Evolutionary conservation across 2,797 vertebrate genomes (phyloP), one percentile per base, ranked within the genome.

Genomic region (Fistularia tabacaria): DNA sequence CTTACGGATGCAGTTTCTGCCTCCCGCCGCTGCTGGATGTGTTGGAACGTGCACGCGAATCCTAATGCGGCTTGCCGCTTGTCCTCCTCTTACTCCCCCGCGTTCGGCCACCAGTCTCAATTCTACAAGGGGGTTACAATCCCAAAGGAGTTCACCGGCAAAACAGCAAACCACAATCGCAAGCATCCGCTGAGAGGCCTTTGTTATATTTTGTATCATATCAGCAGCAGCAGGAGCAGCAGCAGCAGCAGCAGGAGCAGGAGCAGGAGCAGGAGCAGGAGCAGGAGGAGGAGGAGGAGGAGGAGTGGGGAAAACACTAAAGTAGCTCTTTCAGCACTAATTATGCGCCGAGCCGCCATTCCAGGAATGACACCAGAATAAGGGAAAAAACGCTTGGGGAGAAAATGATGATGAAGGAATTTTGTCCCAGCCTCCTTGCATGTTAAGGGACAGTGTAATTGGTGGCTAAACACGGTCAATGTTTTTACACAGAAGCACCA

Each of bases 361-460:
- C 52, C 54, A 45, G 42, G 65, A 79, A 65, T 76, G 69, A 77
- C 74, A 80, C 71, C 60, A 80, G 74, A 78, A 81, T 70, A 54
- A 71, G 66, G 61, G 73, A 59, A 74, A 39, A 54, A 42, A 0
- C 9, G 14, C 11, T 12, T 10, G 14, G 14, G 11, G 0, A 42
- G 58, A 82, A 85, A 85, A 66, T 79, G 82, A 83, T 81, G 79
- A 86, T 56, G 57, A 73, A 49, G 64, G 64, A 7, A 44, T 68
- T 67, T 69, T 44, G n/a, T 11, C 46, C 15, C 48, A 37, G 45
- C 73, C 57, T 69, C 37, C 49, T 62, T 61, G 77, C 81, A 82
- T 86, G 72, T 77, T 78, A 75, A 61, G 46, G 46, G 59, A 59
- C 3, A 6, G 60, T 76, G 53, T 79, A 82, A 81, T 77, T 78